Percentiles rank a stretch among this genome's conserved stretches.
These are phyloP conservation scores for Coilia nasus DNA, from an alignment of 2,797 vertebrate genomes.

Conservation along the genomic window DNA sequence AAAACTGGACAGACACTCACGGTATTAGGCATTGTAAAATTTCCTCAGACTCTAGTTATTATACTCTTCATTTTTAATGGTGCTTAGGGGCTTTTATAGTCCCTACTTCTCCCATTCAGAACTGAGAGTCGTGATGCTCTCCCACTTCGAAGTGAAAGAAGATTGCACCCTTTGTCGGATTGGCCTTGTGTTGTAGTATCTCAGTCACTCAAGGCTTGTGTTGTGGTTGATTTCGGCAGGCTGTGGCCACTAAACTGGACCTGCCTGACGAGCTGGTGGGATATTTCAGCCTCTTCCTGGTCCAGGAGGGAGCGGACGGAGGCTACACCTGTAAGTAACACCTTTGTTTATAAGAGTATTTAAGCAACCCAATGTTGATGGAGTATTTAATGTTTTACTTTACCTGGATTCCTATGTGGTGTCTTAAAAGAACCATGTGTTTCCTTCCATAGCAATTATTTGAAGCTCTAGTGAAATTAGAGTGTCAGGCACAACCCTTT, in stretches of 20 bases:
- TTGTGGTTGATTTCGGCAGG: constrained; percentile 67
- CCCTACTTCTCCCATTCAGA: too few relatives aligned
- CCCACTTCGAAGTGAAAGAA: too few relatives aligned
- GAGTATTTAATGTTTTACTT: background rate
- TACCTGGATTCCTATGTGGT: background rate
- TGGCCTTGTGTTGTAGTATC: background rate
- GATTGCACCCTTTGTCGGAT: too few relatives aligned
- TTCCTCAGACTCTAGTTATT: background rate
- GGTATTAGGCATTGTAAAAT: too few relatives aligned
- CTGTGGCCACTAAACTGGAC: constrained; percentile 93
- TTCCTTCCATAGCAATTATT: background rate
- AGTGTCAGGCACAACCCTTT: too few relatives aligned
- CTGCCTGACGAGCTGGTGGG: constrained; percentile 93
- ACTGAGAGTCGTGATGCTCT: too few relatives aligned
- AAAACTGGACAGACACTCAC: too few relatives aligned
- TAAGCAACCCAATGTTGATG: background rate
- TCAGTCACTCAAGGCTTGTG: background rate
- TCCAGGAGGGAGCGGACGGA: constrained; percentile 86
- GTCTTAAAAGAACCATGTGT: background rate
- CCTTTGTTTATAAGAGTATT: background rate
- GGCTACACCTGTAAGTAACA: constrained; percentile 90
- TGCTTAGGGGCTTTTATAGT: too few relatives aligned
- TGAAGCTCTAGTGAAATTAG: too few relatives aligned
- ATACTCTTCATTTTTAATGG: background rate
- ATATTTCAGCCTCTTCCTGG: constrained; percentile 95